Base-by-base conservation (phyloP, 2,888 invertebrate species). In the Thera britannica region DNA sequence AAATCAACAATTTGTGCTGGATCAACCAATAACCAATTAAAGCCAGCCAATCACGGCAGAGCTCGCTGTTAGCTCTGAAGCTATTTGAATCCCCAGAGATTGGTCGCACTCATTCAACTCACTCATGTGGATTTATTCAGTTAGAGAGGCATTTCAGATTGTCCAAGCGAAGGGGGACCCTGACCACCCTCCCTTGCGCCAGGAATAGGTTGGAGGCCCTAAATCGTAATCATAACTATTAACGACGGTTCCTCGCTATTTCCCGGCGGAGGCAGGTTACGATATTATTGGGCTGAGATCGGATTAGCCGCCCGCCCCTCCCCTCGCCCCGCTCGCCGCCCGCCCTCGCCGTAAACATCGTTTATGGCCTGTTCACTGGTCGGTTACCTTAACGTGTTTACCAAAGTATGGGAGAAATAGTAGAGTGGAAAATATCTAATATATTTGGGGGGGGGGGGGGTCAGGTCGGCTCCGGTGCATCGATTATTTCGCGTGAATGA, bases 361-460 rank as follows among this genome's bases (percentile, higher is more conserved):
- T 62, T 68, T 68, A 65, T 62, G 55, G 61, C 61, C 65, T 58
- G 65, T 68, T 65, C 65, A 55, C 68, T 65, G 41, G 68, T 48
- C 58, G 58, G 65, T 62, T 58, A 69, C 68, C 58, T 69, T 59
- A 65, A 69, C 65, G 65, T 69, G 68, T 62, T 69, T 65, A 65
- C 65, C 41, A 62, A 65, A 65, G 44, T 65, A 62, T 51, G 56
- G 46, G 55, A 23, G 46, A 52, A 48, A 64, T 63, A 57, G 60
- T 60, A 52, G n/a, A 58, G 44, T 35, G 54, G 49, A 60, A 63
- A 62, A 68, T 62, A 65, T 68, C 57, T 54, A 34, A 64, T 58
- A n/a, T n/a, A n/a, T n/a, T n/a, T n/a, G n/a, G n/a, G n/a, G n/a
- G n/a, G 5, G 41, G 41, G 41, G 41, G 41, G 41, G 41, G 41